Base-by-base conservation (phyloP, 2,888 invertebrate species). In the Cephus runcator region DNA sequence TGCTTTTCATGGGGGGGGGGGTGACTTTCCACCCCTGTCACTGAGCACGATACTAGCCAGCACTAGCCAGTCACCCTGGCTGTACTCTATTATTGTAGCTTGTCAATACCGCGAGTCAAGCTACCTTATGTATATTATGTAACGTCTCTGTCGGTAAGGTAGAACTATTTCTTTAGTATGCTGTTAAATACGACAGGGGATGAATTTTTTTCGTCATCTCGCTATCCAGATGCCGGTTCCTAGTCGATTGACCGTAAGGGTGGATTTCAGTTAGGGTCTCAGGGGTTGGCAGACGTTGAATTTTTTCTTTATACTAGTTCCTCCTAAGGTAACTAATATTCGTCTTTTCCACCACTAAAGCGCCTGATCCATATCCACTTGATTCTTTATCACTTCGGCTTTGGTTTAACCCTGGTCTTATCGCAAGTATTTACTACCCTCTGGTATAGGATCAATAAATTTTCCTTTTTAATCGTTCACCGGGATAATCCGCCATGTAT, bases 101-200 rank as follows among this genome's bases (percentile, higher is more conserved):
- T 56, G 23, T 56, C 56, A 76, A 80, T 73, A 73, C 36, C 79
- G 73, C 40, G 69, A 33, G 69, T 79, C 76, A 76, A 79, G 71
- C 36, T 73, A 68, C 73, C 0, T 56, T 9, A 9, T 56, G 9
- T 56, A 23, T 56, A 56, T 23, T 0, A 9, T 23, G 1, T 23
- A 23, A 9, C 2, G 23, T 9, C 56, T 23, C 56, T 9, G 56
- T 56, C 56, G 56, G 56, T 56, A 56, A 6, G 2, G 23, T 9
- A 56, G 56, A 56, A 56, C 56, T 9, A 23, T 9, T 56, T 23
- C 56, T 23, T 23, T 56, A 23, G 56, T 6, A 23, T 6, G 56
- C 1, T 23, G 23, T 23, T 56, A 56, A 56, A 1, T 23, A 56
- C 56, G 56, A 56, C 0, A 56, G 56, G 9, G 23, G 9, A 56